Evolutionary conservation across 2,888 invertebrate species (phyloP).

Genomic region (Brenthis daphne): DNA sequence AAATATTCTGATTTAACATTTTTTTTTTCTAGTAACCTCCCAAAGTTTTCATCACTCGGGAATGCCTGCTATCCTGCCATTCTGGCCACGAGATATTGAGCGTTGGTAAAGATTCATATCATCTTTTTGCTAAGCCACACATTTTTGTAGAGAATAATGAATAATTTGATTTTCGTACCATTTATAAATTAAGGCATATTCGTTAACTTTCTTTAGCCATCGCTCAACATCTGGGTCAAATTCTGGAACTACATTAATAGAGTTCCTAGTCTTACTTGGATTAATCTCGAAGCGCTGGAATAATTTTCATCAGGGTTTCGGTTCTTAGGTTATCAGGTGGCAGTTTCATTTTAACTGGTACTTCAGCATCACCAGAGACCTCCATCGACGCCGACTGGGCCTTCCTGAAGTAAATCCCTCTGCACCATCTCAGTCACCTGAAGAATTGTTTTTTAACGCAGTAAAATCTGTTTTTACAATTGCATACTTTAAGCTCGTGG

Average conservation of each 20-base stretch:
- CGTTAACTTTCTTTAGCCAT: conserved; percentile 40
- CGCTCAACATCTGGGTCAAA: conserved; percentile 32
- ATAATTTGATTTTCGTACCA: conserved; percentile 36
- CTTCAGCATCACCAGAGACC: no score
- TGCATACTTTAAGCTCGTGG: no score
- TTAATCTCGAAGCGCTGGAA: no score
- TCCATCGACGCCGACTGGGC: no score
- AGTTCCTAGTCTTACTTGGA: not conserved
- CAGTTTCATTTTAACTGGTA: no score
- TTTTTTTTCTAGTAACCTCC: conserved; percentile 32
- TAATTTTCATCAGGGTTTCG: no score
- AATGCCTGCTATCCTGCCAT: conserved; percentile 42
- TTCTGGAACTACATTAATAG: conserved; percentile 28
- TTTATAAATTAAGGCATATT: conserved; percentile 37
- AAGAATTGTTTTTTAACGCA: no score
- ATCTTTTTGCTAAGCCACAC: conserved; percentile 39
- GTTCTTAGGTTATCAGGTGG: no score
- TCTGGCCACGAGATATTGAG: conserved; percentile 37
- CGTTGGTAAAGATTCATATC: conserved; percentile 38
- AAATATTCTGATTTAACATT: conserved; percentile 38
- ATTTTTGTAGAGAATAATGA: conserved; percentile 40
- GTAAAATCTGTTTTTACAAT: no score
- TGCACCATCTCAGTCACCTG: no score
- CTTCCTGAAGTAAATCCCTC: no score
- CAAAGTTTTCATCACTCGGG: conserved; percentile 40